Conservation (phyloP, 2,797 vertebrate genomes). For the Lutjanus campechanus region DNA sequence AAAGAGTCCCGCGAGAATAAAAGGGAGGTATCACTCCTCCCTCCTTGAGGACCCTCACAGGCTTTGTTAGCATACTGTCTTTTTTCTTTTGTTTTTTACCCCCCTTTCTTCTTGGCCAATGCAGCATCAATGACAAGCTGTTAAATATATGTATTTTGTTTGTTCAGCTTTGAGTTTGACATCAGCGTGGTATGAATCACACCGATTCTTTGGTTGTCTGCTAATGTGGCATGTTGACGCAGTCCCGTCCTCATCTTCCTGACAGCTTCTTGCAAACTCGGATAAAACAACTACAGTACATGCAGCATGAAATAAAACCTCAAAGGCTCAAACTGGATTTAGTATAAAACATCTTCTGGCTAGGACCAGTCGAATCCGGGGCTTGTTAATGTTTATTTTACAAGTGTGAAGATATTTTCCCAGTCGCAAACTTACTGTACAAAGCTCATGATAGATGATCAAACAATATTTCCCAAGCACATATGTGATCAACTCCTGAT, state of each 20-base stretch:
- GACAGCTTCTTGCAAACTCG: constrained; percentile 3
- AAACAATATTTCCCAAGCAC: background rate
- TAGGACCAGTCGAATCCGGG: background rate
- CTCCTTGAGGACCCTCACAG: constrained; percentile 38
- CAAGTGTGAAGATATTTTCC: background rate
- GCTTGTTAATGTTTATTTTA: constrained; percentile 17
- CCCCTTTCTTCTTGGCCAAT: background rate
- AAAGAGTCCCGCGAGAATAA: constrained; percentile 63
- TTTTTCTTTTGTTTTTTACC: background rate
- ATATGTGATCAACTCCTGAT: background rate
- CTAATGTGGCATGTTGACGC: background rate
- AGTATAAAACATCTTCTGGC: constrained; percentile 10
- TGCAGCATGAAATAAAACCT: background rate
- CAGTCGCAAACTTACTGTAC: background rate
- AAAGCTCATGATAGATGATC: constrained; percentile 3
- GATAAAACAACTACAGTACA: background rate
- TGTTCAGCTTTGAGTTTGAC: constrained; percentile 40
- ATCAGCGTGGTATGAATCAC: background rate
- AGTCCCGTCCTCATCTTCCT: background rate
- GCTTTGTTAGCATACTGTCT: constrained; percentile 36
- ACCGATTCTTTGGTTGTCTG: constrained; percentile 12
- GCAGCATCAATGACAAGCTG: constrained; percentile 21
- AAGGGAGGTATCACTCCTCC: constrained; percentile 48
- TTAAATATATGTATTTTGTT: constrained; percentile 22
- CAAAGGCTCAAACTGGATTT: constrained; percentile 1